phyloP scores from a whole-genome alignment of 2,113 vertebrate genomes.

The Pantherophis guttatus region DNA sequence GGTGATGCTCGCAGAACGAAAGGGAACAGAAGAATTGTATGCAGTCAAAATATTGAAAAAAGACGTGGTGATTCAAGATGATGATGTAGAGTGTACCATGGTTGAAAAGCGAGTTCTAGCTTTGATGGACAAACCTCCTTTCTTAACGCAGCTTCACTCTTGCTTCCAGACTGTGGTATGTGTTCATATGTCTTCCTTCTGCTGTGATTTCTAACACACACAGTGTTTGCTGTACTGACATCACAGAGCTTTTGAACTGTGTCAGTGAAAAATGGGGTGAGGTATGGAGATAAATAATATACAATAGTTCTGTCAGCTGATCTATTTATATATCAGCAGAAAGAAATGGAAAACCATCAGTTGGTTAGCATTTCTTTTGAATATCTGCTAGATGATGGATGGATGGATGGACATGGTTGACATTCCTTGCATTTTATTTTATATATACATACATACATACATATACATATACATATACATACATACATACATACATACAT shows the following conservation, averaged over 20 bases:
- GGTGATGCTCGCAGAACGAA: slow-evolving; percentile 97
- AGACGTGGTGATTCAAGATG: slow-evolving; percentile 98
- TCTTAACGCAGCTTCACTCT: slow-evolving; percentile 94
- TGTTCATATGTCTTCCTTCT: slow-evolving; percentile 50
- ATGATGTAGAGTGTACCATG: slow-evolving; percentile 98
- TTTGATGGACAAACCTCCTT: slow-evolving; percentile 87
- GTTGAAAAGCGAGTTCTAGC: slow-evolving; percentile 96
- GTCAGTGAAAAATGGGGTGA: background rate
- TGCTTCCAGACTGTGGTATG: slow-evolving; percentile 97
- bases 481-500: too few species aligned
- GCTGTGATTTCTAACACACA: slow-evolving; percentile 65
- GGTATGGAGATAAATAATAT: background rate
- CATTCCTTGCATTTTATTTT: background rate
- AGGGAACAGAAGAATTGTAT: slow-evolving; percentile 89
- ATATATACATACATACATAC: too few species aligned
- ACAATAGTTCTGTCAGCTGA: background rate
- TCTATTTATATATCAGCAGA: background rate
- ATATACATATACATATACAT: too few species aligned
- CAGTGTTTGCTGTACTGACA: background rate
- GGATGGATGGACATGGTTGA: background rate
- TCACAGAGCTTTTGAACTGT: background rate
- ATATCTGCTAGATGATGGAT: background rate
- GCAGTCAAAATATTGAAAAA: slow-evolving; percentile 98
- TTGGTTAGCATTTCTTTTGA: background rate
- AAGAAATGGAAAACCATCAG: background rate